Conservation (phyloP, 2,888 invertebrate species). For the Drosophila meridionalis region DNA sequence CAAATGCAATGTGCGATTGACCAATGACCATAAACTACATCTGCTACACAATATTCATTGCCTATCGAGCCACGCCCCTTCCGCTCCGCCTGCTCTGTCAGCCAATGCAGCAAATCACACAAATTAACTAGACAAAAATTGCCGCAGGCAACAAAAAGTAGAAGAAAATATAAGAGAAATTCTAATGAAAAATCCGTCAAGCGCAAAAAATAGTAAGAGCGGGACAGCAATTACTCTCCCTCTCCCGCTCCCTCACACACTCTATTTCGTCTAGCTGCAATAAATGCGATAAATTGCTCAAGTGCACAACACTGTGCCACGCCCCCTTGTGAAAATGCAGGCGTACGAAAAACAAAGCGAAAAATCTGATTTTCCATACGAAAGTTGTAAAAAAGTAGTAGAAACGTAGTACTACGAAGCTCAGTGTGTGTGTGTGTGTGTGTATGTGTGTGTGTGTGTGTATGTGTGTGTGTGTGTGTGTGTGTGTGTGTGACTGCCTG, state of each 20-base stretch:
- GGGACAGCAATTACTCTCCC: neutral
- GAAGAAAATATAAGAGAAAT: conserved; percentile 22
- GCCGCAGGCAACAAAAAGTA: conserved; percentile 62
- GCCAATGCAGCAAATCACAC: conserved; percentile 76
- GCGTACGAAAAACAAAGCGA: conserved; percentile 48
- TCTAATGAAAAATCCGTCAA: conserved; percentile 67
- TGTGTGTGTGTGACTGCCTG: conserved; percentile 12
- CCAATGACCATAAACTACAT: conserved; percentile 7
- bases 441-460: conserved; percentile 1
- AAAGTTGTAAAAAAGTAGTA: conserved; percentile 28
- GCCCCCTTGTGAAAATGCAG: conserved; percentile 60
- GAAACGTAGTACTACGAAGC: conserved; percentile 33
- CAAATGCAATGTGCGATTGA: conserved; percentile 15
- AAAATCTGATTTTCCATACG: conserved; percentile 6
- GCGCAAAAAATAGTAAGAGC: conserved; percentile 12
- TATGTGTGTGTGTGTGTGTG: conserved; percentile 7
- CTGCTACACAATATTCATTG: conserved; percentile 17
- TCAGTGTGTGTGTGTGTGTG: neutral
- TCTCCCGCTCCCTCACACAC: neutral
- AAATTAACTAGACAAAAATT: conserved; percentile 78
- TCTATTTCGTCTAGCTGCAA: conserved; percentile 47
- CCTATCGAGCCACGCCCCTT: conserved; percentile 23
- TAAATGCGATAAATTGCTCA: conserved; percentile 76
- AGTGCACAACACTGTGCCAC: conserved; percentile 49
- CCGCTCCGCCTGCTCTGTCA: neutral